Percentiles rank a stretch among this genome's conserved stretches.
phyloP scores from a whole-genome alignment of 2,797 vertebrate species.

The Pachyuromys duprasi region DNA sequence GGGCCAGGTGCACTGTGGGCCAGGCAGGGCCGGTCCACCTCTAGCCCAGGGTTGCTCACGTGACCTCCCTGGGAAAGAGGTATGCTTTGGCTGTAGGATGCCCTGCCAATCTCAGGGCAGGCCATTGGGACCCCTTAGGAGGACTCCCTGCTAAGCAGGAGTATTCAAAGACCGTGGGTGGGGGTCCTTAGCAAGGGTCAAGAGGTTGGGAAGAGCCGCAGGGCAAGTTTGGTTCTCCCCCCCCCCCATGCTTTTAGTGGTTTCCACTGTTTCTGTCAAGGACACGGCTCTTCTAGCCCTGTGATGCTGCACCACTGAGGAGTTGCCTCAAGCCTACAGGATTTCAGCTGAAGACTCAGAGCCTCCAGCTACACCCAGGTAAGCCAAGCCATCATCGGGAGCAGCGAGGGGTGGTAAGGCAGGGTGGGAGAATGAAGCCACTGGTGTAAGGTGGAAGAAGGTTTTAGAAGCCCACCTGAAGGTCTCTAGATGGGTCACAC shows the following conservation, averaged over 20 bases:
- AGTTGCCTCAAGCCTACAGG: not conserved
- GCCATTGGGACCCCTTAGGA: not conserved
- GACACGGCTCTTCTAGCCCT: not conserved
- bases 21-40: not conserved
- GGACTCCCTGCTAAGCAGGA: not conserved
- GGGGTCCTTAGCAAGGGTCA: not conserved
- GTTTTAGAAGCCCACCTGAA: not conserved
- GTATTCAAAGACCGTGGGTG: not conserved
- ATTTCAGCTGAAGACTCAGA: not conserved
- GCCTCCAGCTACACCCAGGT: too few species aligned
- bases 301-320: not conserved
- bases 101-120: not conserved
- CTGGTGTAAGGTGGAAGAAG: not conserved
- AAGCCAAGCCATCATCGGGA: not conserved
- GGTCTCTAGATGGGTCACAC: not conserved
- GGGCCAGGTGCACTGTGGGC: not conserved
- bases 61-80: not conserved
- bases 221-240: not conserved
- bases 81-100: not conserved
- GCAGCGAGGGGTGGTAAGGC: not conserved
- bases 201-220: not conserved
- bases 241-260: accelerated
- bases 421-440: not conserved
- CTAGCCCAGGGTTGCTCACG: not conserved
- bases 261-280: not conserved